Conservation (phyloP, 2,797 vertebrate genomes). For the Anas bahamensis region DNA sequence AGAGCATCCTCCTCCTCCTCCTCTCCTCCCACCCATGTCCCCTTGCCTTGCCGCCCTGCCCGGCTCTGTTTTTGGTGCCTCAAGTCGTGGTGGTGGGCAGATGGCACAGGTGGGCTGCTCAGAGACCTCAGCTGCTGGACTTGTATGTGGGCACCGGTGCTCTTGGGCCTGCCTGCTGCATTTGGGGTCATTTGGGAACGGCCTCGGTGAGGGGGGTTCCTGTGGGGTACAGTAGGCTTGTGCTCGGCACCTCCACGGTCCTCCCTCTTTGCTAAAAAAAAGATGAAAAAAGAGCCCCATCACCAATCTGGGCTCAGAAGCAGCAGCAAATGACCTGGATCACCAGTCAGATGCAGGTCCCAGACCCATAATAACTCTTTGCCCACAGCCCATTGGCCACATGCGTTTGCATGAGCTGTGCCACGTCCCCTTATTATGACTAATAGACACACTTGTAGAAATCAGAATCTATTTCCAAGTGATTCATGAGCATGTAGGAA, state of each 20-base stretch:
- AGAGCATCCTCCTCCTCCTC: neutral
- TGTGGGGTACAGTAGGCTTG: neutral
- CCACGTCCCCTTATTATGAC: neutral
- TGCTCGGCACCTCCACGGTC: fast-evolving
- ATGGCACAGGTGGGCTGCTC: neutral
- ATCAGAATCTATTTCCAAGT: slow-evolving; percentile 43
- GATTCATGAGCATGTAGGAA: slow-evolving; percentile 26
- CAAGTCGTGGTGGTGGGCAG: too few species aligned
- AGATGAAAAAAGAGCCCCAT: neutral
- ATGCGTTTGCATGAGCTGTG: fast-evolving
- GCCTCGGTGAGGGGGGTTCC: fast-evolving
- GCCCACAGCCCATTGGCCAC: neutral
- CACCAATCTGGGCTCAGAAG: fast-evolving
- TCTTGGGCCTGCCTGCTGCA: neutral
- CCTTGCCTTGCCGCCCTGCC: too few species aligned
- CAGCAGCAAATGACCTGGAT: neutral
- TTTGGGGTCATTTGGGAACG: too few species aligned
- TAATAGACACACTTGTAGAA: slow-evolving; percentile 57
- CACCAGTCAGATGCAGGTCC: neutral
- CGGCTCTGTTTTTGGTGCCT: too few species aligned
- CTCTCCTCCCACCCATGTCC: too few species aligned
- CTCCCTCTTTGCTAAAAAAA: neutral
- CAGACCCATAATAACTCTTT: neutral
- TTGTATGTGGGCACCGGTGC: fast-evolving
- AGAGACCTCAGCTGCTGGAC: fast-evolving